Evolutionary conservation across 2,113 vertebrate genomes (phyloP).

Genomic region (Microcebus griseorufus): DNA sequence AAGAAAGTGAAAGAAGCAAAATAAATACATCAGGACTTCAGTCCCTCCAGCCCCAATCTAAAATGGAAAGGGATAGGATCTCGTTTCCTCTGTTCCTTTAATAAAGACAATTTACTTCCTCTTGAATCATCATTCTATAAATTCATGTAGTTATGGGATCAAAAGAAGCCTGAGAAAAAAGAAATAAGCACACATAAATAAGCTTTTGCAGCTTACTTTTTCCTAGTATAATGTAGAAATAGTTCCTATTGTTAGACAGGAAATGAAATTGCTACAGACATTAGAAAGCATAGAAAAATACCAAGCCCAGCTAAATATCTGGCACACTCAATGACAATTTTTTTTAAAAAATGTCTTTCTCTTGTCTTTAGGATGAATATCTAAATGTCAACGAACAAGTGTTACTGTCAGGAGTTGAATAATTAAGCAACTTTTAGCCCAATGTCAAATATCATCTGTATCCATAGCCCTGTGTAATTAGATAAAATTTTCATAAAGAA

Average conservation of each 20-base stretch:
- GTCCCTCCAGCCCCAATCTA: background rate
- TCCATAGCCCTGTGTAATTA: background rate
- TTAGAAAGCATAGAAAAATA: background rate
- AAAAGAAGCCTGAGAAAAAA: background rate
- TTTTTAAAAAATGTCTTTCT: background rate
- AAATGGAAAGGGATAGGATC: background rate
- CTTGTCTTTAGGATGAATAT: background rate
- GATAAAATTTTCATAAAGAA: background rate
- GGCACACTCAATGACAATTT: background rate
- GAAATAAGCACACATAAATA: background rate
- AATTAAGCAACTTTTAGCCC: background rate
- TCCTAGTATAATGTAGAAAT: background rate
- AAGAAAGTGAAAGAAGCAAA: slow-evolving; percentile 17
- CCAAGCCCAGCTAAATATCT: background rate
- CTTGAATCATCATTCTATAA: slow-evolving; percentile 25
- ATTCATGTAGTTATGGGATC: background rate
- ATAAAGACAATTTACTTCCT: slow-evolving; percentile 8
- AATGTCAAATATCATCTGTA: background rate
- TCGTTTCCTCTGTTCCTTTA: background rate
- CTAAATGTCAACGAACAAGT: slow-evolving; percentile 11
- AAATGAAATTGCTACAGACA: slow-evolving; percentile 9
- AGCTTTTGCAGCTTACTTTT: background rate
- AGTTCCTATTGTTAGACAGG: background rate
- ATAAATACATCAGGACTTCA: background rate
- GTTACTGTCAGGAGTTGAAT: background rate